Percentiles rank a stretch among this genome's conserved stretches.
Conservation (phyloP, 2,888 invertebrate genomes). For the Diarsia dahlii region DNA sequence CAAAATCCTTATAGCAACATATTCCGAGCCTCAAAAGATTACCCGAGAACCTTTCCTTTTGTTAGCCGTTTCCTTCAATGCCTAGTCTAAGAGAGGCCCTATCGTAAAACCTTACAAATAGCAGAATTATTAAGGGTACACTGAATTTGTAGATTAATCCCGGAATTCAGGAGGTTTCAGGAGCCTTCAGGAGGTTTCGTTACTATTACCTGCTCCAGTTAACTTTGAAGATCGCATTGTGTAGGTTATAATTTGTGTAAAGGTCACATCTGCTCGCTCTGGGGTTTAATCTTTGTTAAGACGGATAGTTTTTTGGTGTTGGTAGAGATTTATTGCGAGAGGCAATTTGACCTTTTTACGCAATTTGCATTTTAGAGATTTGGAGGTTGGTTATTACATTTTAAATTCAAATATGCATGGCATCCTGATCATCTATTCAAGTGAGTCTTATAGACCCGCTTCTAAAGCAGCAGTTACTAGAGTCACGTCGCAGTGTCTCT, state of each 20-base stretch:
- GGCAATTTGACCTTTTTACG: background rate
- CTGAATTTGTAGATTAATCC: constrained; percentile 73
- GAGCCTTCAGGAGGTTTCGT: constrained; percentile 63
- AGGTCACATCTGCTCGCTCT: constrained; percentile 9
- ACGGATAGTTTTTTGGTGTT: background rate
- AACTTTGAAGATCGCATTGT: constrained; percentile 68
- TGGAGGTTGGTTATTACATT: too few relatives aligned
- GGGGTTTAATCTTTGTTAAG: constrained; percentile 3
- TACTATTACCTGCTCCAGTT: constrained; percentile 73
- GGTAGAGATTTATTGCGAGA: background rate
- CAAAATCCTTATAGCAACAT: constrained; percentile 5
- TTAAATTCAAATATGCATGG: too few relatives aligned
- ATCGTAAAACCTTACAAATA: constrained; percentile 71
- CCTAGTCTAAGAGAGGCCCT: constrained; percentile 47
- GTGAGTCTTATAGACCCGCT: too few relatives aligned
- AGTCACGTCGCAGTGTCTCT: too few relatives aligned
- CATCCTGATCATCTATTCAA: too few relatives aligned
- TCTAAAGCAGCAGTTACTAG: too few relatives aligned
- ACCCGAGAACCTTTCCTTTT: constrained; percentile 39
- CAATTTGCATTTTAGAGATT: background rate
- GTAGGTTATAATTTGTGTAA: constrained; percentile 46
- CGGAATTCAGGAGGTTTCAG: constrained; percentile 59
- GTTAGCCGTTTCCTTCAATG: constrained; percentile 46
- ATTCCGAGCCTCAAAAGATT: constrained; percentile 42
- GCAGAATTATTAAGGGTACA: constrained; percentile 76